Evolutionary conservation across 2,888 invertebrate genomes (phyloP), one percentile per base, ranked within the genome.

Genomic region (Mamestra brassicae): DNA sequence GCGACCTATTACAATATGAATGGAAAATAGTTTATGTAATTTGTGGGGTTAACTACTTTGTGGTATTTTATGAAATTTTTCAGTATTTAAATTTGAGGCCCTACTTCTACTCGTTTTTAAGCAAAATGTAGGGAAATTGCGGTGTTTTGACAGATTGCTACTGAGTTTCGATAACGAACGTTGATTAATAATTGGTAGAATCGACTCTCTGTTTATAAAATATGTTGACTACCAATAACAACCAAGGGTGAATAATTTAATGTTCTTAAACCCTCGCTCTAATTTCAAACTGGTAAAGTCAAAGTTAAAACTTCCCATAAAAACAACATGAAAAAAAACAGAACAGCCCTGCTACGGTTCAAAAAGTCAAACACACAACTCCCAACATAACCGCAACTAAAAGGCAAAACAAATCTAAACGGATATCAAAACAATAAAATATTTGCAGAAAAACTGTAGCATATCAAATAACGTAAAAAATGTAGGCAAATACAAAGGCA

Each of bases 371-470:
- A 62, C 5, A 13, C 4, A 50, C 26, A 3, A 71, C 60, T 58
- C 61, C 42, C 26, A 68, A 61, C 13, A 57, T 4, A 64, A 60
- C 73, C 71, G 63, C 73, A 66, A 74, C 86, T 80, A 83, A 80
- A 80, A 77, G 67, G 60, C 61, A 61, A 63, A 71, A 83, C 62
- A 79, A 79, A 74, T 82, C 76, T 82, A 72, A 85, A 87, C 78
- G 81, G 82, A 87, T 87, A 85, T 85, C 80, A 81, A 72, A 81
- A 85, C 64, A 64, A 83, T 88, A 87, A 91, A 91, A 89, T 84
- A 89, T 92, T 92, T 89, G 83, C 78, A 83, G 89, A 91, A 93
- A 93, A 90, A 92, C 88, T 85, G 89, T 89, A 85, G 89, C 89
- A 88, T 88, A 88, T 87, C 87, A 89, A 90, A 91, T 55, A 61